A percentile compares a stretch with the other conserved stretches of the same genome.
Evolutionary conservation across 2,113 vertebrate genomes (phyloP).

Genomic region (Scopus umbretta): DNA sequence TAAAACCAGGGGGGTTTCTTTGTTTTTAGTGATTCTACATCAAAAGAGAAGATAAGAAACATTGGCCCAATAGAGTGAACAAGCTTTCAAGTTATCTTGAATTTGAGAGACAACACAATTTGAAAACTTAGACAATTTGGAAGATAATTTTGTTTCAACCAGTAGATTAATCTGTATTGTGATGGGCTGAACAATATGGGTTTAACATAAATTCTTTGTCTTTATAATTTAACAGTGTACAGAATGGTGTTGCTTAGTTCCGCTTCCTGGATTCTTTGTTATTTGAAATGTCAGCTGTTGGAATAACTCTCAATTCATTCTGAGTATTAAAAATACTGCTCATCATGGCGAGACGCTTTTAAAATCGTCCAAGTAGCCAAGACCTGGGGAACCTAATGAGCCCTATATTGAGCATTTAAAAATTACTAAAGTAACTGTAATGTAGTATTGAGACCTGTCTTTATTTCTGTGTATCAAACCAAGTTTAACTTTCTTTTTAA

Average conservation of each 20-base stretch:
- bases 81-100: neutral
- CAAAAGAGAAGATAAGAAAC: neutral
- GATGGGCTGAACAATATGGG: neutral
- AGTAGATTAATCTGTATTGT: neutral
- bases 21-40: neutral
- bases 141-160: neutral
- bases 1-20: neutral
- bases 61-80: neutral
- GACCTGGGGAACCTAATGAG: neutral
- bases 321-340: neutral
- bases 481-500: neutral
- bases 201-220: neutral
- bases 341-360: neutral
- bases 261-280: neutral
- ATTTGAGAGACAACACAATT: neutral
- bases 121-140: accelerated
- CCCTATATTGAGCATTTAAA: neutral
- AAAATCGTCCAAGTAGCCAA: neutral
- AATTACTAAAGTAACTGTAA: neutral
- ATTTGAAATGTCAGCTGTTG: neutral
- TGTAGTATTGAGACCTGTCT: neutral
- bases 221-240: neutral
- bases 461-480: neutral
- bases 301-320: neutral
- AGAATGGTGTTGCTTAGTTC: neutral